phyloP scores from a whole-genome alignment of 2,888 invertebrate species.

The Panopea generosa region DNA sequence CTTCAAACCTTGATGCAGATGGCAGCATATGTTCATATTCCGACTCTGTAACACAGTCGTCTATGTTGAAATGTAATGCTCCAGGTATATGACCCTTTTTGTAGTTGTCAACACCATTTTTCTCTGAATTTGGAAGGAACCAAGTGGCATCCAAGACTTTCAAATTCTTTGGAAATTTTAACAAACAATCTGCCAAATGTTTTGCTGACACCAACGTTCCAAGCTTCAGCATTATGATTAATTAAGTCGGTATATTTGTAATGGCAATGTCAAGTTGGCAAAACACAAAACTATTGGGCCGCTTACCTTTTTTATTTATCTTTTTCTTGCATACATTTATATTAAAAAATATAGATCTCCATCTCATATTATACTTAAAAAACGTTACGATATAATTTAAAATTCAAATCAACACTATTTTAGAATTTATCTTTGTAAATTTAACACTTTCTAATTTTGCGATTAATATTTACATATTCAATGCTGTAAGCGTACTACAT shows the following conservation, averaged over 20 bases:
- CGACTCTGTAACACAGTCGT: constrained; percentile 76
- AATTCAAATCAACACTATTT: no score
- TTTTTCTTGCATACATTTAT: not conserved
- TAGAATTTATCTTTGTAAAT: no score
- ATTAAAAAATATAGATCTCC: no score
- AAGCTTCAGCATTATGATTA: constrained; percentile 47
- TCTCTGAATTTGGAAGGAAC: constrained; percentile 76
- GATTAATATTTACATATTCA: constrained; percentile 8
- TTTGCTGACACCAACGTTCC: constrained; percentile 59
- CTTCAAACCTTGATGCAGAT: constrained; percentile 69
- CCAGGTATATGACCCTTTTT: constrained; percentile 79
- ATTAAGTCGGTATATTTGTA: no score
- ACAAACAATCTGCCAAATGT: constrained; percentile 54
- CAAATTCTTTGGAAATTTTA: constrained; percentile 63
- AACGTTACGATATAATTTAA: no score
- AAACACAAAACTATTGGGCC: no score
- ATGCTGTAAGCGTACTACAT: no score
- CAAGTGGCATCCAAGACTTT: constrained; percentile 80
- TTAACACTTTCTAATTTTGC: no score
- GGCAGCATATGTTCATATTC: constrained; percentile 80
- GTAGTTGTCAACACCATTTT: constrained; percentile 75
- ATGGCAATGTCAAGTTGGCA: not conserved
- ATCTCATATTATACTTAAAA: no score
- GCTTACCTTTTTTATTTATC: not conserved
- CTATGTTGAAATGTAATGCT: constrained; percentile 82